Evolutionary conservation across 2,113 vertebrate genomes (phyloP).

Genomic region (Cryptomyrus ogoouensis): DNA sequence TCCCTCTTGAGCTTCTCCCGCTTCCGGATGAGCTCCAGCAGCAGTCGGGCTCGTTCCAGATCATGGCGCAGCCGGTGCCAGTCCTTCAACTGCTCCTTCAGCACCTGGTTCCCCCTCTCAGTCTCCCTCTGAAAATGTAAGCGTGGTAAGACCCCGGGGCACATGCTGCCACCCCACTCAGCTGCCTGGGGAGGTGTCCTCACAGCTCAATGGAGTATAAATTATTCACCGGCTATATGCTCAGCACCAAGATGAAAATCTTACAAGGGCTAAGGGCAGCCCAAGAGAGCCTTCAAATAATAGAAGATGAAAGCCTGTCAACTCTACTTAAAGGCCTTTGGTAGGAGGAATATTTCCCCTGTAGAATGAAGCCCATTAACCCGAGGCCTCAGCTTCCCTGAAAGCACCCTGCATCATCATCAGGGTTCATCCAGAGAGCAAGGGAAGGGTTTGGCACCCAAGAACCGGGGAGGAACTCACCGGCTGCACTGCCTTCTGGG

Average conservation of each 20-base stretch:
- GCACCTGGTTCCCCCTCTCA: constrained; percentile 69
- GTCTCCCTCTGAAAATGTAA: constrained; percentile 61
- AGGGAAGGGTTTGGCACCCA: neutral
- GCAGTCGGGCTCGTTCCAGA: constrained; percentile 82
- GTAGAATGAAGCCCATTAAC: neutral
- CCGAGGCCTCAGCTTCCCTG: neutral
- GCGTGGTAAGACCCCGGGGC: neutral
- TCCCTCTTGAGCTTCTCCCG: constrained; percentile 96
- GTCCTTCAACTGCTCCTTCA: constrained; percentile 92
- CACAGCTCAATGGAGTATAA: neutral
- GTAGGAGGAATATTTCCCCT: neutral
- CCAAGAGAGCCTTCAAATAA: neutral
- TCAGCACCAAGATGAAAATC: neutral
- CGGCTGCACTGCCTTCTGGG: constrained; percentile 68
- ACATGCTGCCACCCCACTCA: neutral
- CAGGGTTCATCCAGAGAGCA: neutral
- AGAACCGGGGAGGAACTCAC: constrained; percentile 48
- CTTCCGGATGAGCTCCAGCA: constrained; percentile 93
- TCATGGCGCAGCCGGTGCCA: constrained; percentile 96
- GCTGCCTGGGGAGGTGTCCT: neutral
- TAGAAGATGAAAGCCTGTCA: neutral
- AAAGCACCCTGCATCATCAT: neutral
- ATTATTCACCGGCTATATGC: neutral
- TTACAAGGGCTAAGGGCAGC: neutral
- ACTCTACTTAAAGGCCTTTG: neutral